phyloP scores from a whole-genome alignment of 1,140 invertebrate species.

The Neelides sp. region DNA sequence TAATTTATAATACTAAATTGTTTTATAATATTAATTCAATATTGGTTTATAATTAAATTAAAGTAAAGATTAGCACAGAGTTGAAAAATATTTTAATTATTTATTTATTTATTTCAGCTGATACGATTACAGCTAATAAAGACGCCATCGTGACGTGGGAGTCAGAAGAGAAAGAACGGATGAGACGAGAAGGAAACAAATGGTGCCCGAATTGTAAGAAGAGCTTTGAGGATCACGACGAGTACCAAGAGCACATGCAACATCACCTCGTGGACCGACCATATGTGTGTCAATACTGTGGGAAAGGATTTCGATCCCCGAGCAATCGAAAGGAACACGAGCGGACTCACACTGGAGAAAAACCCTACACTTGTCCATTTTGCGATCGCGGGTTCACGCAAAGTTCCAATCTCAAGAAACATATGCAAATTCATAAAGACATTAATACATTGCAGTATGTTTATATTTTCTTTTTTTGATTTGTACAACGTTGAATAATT shows the following conservation, averaged over 20 bases:
- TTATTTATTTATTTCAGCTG: no score
- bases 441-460: conserved; percentile 23
- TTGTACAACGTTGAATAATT: neutral
- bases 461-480: neutral
- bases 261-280: conserved; percentile 3
- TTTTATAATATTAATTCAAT: no score
- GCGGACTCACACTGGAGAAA: conserved; percentile 35
- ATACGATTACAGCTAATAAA: no score
- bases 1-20: no score
- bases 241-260: conserved; percentile 9
- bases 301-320: conserved; percentile 20
- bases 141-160: no score
- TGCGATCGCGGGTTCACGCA: conserved; percentile 21
- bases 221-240: no score
- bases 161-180: no score
- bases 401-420: conserved; percentile 28
- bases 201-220: no score
- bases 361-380: conserved; percentile 29
- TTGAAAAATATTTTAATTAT: no score
- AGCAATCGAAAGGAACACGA: conserved; percentile 34
- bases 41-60: no score
- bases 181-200: no score
- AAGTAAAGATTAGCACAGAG: no score
- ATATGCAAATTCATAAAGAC: conserved; percentile 27
- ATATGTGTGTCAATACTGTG: conserved; percentile 24